phyloP scores from a whole-genome alignment of 2,888 invertebrate species.

The Acrocera orbiculus region DNA sequence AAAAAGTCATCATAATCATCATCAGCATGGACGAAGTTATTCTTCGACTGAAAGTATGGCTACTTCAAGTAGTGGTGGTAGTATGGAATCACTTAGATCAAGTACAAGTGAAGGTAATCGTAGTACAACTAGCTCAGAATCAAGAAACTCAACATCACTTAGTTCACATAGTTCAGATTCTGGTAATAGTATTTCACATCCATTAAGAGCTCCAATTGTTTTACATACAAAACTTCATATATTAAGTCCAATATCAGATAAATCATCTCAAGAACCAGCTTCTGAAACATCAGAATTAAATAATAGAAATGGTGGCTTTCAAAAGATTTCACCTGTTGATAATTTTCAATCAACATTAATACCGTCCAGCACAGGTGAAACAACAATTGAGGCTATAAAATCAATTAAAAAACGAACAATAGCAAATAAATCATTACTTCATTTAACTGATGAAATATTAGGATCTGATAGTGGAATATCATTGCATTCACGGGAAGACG shows the following conservation, averaged over 20 bases:
- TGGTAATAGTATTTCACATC: conserved; percentile 38
- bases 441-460: conserved; percentile 48
- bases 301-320: conserved; percentile 59
- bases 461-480: conserved; percentile 81
- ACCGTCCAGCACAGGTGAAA: conserved; percentile 3
- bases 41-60: conserved; percentile 72
- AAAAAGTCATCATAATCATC: conserved; percentile 33
- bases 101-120: conserved; percentile 76
- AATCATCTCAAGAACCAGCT: conserved; percentile 72
- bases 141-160: conserved; percentile 63
- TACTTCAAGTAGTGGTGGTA: conserved; percentile 71
- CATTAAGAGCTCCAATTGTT: conserved; percentile 46
- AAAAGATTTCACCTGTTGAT: conserved; percentile 59
- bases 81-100: conserved; percentile 73
- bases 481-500: conserved; percentile 62
- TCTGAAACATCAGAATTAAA: conserved; percentile 70
- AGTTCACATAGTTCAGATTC: conserved; percentile 78
- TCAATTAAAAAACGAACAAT: conserved; percentile 40
- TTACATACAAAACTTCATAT: conserved; percentile 68
- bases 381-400: conserved; percentile 28
- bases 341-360: conserved; percentile 11
- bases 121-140: conserved; percentile 71
- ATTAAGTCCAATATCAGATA: conserved; percentile 76
- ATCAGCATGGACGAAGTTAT: conserved; percentile 28
- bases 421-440: conserved; percentile 51